Evolutionary conservation across 2,797 vertebrate species (phyloP), one percentile per base, ranked within the genome.

Genomic region (Botia almorhae): DNA sequence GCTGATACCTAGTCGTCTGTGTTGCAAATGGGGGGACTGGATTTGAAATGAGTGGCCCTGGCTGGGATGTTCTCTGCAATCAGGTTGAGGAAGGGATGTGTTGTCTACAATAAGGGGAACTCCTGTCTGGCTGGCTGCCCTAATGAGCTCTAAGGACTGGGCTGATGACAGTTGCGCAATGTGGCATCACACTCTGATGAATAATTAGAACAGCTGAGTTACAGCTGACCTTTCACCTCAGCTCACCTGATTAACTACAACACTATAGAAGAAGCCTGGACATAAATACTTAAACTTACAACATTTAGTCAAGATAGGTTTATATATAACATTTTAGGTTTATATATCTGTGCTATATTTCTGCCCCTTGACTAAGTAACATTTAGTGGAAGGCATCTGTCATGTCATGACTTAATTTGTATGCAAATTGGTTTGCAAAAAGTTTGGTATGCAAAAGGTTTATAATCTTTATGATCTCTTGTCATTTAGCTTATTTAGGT

Each of bases 81-180:
- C 81, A 96, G 89, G 74, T 83, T 93, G 76, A 96, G 93, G 86
- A 95, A 96, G 88, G 96, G 94, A 21, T 95, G 95, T 39, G 95
- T 95, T 0, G 93, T 94, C 87, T 95, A 93, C 92, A 0, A 93
- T 93, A 73, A 94, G 67, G 0, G 90, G 92, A 16, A 92, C 91
- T 36, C 95, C 94, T 1, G 90, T 90, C 81, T 87, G 74, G 29
- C 90, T 90, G 0, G 92, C 94, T 53, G 89, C 89, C 74, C 89
- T 87, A 82, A 96, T 95, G 68, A 95, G 83, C 21, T 88, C 86
- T 82, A 95, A 78, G 0, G 94, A 89, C 89, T 91, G 82, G 13
- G 94, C 93, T 26, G 95, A 95, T 64, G 95, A 96, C 75, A 96
- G 85, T 87, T 96, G 95, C 29, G 95, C 94, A 43, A 96, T 95